Conservation (phyloP, 2,888 invertebrate genomes). For the Harpalus rufipes region DNA sequence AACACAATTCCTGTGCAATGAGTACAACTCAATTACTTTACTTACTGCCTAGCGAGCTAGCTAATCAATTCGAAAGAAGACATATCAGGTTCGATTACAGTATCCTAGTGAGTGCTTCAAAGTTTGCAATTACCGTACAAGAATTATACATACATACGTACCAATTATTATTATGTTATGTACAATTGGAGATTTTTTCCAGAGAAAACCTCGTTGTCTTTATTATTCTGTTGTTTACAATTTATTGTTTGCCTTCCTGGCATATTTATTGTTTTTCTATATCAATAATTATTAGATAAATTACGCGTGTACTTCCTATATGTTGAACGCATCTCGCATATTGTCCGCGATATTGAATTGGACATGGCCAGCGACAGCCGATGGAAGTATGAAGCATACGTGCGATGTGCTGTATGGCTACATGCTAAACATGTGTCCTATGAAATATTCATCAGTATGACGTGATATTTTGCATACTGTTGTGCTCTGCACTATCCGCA, state of each 20-base stretch:
- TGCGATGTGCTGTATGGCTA: conserved; percentile 16
- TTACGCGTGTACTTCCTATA: not conserved
- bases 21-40: no score
- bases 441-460: conserved; percentile 39
- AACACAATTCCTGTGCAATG: no score
- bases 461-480: conserved; percentile 35
- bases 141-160: no score
- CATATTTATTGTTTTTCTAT: not conserved
- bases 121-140: no score
- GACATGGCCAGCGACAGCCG: not conserved
- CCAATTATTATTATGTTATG: no score
- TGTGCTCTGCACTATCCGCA: not conserved
- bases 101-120: no score
- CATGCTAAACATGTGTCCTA: conserved; percentile 37
- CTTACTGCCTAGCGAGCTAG: no score
- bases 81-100: no score
- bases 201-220: no score
- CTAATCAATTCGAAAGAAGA: no score
- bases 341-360: not conserved
- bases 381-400: not conserved
- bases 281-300: not conserved
- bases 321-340: not conserved
- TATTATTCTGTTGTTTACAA: no score
- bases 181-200: no score
- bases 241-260: not conserved